phyloP scores from a whole-genome alignment of 1,140 invertebrate genomes.

The Lepidurus couesii region DNA sequence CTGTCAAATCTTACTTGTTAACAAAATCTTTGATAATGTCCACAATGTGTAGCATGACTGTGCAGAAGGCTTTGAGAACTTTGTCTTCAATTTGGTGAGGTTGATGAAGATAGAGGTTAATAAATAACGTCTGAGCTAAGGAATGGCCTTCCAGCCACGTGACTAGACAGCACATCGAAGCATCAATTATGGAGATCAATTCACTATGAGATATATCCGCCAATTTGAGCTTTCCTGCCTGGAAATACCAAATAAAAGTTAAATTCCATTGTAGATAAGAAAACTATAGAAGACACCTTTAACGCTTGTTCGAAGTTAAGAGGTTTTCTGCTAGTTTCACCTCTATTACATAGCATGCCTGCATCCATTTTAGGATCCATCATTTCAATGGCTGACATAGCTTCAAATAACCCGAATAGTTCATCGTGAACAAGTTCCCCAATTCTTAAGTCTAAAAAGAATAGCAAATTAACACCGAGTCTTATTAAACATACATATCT shows the following conservation, averaged over 20 bases:
- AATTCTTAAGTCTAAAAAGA: slow-evolving; percentile 63
- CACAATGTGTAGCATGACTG: slow-evolving; percentile 81
- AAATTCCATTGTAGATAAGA: slow-evolving; percentile 37
- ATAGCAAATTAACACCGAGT: slow-evolving; percentile 29
- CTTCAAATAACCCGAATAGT: slow-evolving; percentile 90
- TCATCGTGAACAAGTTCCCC: slow-evolving; percentile 87
- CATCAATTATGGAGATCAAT: slow-evolving; percentile 76
- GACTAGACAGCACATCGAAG: slow-evolving; percentile 83
- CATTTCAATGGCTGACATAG: slow-evolving; percentile 99
- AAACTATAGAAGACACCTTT: slow-evolving; percentile 48
- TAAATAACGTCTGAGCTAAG: slow-evolving; percentile 93
- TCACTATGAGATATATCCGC: slow-evolving; percentile 63
- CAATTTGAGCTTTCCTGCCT: slow-evolving; percentile 67
- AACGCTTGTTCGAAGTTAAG: slow-evolving; percentile 84
- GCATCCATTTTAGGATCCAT: slow-evolving; percentile 99
- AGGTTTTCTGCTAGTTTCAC: slow-evolving; percentile 58
- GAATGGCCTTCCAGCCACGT: slow-evolving; percentile 94
- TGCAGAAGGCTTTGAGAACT: slow-evolving; percentile 76
- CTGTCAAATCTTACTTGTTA: slow-evolving; percentile 57
- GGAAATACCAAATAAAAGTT: slow-evolving; percentile 1
- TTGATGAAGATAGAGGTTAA: slow-evolving; percentile 90
- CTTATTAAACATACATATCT: slow-evolving; percentile 27
- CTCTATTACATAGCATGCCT: slow-evolving; percentile 90
- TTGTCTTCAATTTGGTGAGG: slow-evolving; percentile 78
- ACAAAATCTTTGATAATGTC: slow-evolving; percentile 86